phyloP scores from a whole-genome alignment of 2,888 invertebrate species.

The Leucophenga montana region DNA sequence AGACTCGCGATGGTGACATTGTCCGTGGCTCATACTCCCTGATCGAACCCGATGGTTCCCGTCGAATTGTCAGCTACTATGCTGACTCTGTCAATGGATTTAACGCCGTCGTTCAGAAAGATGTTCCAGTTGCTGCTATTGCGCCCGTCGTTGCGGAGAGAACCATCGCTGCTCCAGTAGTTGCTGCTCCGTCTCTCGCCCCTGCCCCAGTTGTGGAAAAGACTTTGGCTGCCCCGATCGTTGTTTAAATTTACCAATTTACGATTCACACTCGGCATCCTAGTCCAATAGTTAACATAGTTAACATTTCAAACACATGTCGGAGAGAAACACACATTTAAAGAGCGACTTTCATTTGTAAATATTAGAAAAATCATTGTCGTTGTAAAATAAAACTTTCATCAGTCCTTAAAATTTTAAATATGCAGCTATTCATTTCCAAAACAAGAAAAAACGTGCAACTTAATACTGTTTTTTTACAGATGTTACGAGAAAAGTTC shows the following conservation, averaged over 20 bases:
- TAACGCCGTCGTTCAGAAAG: slow-evolving; percentile 71
- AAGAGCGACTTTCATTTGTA: slow-evolving; percentile 72
- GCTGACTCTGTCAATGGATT: slow-evolving; percentile 70
- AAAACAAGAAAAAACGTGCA: too few relatives aligned
- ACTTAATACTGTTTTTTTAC: too few relatives aligned
- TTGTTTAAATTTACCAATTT: slow-evolving; percentile 50
- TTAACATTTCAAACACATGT: slow-evolving; percentile 33
- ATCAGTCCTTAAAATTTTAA: slow-evolving; percentile 51
- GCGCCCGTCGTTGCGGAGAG: slow-evolving; percentile 71
- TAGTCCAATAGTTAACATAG: slow-evolving; percentile 4
- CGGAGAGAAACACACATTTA: slow-evolving; percentile 49
- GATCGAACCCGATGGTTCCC: slow-evolving; percentile 71
- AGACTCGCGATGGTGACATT: slow-evolving; percentile 71
- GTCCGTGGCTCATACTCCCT: slow-evolving; percentile 72
- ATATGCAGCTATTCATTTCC: too few relatives aligned
- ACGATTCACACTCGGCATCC: neutral
- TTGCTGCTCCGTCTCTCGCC: slow-evolving; percentile 55
- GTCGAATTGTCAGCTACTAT: slow-evolving; percentile 69
- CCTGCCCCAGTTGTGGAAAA: slow-evolving; percentile 66
- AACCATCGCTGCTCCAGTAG: slow-evolving; percentile 54
- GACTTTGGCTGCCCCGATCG: slow-evolving; percentile 64
- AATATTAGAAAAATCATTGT: slow-evolving; percentile 69
- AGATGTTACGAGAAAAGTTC: too few relatives aligned
- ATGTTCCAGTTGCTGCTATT: slow-evolving; percentile 72
- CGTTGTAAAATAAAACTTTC: slow-evolving; percentile 66